These are phyloP conservation scores for Rotaria macrura DNA, from an alignment of 2,888 invertebrate species.

Conservation along the genomic window DNA sequence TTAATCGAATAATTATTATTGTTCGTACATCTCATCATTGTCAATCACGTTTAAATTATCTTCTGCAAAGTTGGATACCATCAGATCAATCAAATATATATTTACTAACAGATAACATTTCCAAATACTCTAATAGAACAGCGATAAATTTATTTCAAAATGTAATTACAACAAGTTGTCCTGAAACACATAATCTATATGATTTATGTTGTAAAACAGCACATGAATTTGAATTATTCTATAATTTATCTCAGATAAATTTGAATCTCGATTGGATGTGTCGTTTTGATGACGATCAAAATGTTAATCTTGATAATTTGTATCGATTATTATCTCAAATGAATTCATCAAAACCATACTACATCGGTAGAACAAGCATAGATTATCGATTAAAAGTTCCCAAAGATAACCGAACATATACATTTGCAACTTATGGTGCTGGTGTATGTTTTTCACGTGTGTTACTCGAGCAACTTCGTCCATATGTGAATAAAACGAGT, in stretches of 20 bases:
- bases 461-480: neutral
- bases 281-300: slow-evolving; percentile 20
- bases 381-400: neutral
- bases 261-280: neutral
- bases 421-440: slow-evolving; percentile 19
- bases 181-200: neutral
- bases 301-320: neutral
- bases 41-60: neutral
- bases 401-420: neutral
- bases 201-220: slow-evolving; percentile 8
- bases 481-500: neutral
- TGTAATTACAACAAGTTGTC: neutral
- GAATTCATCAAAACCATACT: neutral
- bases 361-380: neutral
- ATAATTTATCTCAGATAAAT: neutral
- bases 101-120: neutral
- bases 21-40: neutral
- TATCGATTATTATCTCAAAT: neutral
- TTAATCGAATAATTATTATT: neutral
- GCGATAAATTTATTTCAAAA: neutral
- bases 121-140: neutral
- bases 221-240: neutral
- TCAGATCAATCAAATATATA: neutral
- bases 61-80: neutral
- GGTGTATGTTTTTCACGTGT: neutral